phyloP scores from a whole-genome alignment of 2,113 vertebrate genomes.

The Microcebus griseorufus region DNA sequence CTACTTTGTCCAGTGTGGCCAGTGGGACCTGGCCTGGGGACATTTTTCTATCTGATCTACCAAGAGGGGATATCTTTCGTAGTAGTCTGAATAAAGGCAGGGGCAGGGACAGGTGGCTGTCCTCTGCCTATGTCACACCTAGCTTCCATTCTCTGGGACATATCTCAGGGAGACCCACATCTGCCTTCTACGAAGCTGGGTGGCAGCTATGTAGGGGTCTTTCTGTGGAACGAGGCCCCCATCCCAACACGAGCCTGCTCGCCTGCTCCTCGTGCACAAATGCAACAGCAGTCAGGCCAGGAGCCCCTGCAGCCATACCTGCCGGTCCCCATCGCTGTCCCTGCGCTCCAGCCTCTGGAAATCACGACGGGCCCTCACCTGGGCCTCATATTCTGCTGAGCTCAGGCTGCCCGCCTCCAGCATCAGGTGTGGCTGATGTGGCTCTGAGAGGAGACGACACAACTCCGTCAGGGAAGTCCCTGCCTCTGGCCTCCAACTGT shows the following conservation, averaged over 20 bases:
- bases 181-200: not conserved
- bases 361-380: constrained; percentile 90
- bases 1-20: not conserved
- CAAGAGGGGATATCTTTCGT: not conserved
- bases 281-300: not conserved
- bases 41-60: not conserved
- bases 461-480: not conserved
- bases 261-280: not conserved
- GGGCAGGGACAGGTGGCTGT: not conserved
- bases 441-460: constrained; percentile 86
- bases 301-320: constrained; percentile 81
- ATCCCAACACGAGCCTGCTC: not conserved
- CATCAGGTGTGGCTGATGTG: constrained; percentile 93
- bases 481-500: not conserved
- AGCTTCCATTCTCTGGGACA: not conserved
- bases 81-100: not conserved
- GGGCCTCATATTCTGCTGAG: constrained; percentile 91
- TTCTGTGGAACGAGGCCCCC: not conserved
- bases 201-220: not conserved
- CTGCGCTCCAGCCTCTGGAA: constrained; percentile 89
- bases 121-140: not conserved
- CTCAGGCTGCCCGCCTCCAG: constrained; percentile 92
- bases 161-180: not conserved
- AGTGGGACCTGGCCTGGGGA: not conserved
- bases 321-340: constrained; percentile 89